Evolutionary conservation across 2,797 vertebrate genomes (phyloP), one percentile per base, ranked within the genome.

Genomic region (Macropus fuliginosus): DNA sequence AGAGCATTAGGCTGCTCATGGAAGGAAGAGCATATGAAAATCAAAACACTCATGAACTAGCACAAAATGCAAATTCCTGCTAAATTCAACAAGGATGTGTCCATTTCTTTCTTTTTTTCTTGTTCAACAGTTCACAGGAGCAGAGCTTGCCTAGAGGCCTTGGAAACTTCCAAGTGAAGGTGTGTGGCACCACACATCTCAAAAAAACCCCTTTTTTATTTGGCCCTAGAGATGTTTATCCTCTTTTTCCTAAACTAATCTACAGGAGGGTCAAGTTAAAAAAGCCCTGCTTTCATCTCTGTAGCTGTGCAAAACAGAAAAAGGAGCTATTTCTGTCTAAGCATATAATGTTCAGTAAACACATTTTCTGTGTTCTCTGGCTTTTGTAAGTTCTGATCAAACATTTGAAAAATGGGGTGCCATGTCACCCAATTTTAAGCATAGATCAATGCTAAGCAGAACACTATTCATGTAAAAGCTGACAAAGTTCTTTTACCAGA

Each of bases 21-120:
- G 59, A 90, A 96, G 56, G 62, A 91, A 66, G 40, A 54, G 13
- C 90, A 93, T 97, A 92, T 91, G 91, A 96, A 62, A 97, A 95
- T 62, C 27, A 95, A 96, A 87, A 87, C 93, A 97, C 90, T 96
- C 95, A 89, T 96, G 5, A 55, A 52, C 28, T 91, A 56, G 4
- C 34, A 96, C 95, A 90, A 96, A 95, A 96, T 97, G 93, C 55
- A 96, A 97, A 98, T 95, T 95, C 29, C 52, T 91, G 92, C 54
- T 92, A 91, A 93, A 93, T 95, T 95, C 55, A 93, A 10, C 5
- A 90, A 2, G 18, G 56, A 96, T 56, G 40, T 56, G 91, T 50
- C 94, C 31, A n/a, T 90, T 87, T 97, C 92, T 66, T 96, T 97
- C 94, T 95, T 50, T 96, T 91, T 96, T 97, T 93, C 14, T 74